phyloP scores from a whole-genome alignment of 2,113 vertebrate species.

The Channa maculata region DNA sequence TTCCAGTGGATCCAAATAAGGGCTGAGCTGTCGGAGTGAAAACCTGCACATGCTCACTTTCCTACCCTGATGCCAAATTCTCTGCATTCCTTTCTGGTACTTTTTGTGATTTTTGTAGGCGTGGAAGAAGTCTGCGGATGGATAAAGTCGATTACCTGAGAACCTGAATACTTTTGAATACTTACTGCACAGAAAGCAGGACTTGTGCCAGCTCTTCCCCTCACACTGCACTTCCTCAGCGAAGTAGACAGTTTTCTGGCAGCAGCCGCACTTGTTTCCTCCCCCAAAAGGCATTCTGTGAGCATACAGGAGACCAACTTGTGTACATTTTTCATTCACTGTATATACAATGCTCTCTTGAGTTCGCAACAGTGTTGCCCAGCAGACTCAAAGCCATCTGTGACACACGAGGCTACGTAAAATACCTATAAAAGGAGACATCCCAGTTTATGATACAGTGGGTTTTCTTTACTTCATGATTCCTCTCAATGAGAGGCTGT shows the following conservation, averaged over 20 bases:
- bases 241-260: conserved; percentile 91
- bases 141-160: conserved; percentile 37
- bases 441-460: background rate
- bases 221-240: conserved; percentile 97
- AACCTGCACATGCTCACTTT: conserved; percentile 58
- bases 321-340: conserved; percentile 34
- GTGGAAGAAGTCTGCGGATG: conserved; percentile 4
- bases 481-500: too few relatives aligned
- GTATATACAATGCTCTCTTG: conserved; percentile 7
- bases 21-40: conserved; percentile 43
- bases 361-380: background rate
- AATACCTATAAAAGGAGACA: conserved; percentile 67
- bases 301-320: conserved; percentile 11
- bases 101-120: conserved; percentile 11
- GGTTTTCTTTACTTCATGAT: background rate
- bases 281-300: conserved; percentile 88
- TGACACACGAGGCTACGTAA: conserved; percentile 9
- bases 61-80: conserved; percentile 56
- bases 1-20: conserved; percentile 73
- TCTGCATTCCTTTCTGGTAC: conserved; percentile 55
- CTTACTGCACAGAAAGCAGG: conserved; percentile 98
- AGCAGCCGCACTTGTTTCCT: conserved; percentile 93
- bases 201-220: conserved; percentile 93
- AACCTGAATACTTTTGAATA: conserved; percentile 80
- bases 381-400: conserved; percentile 31